Evolutionary conservation across 2,113 vertebrate species (phyloP).

Genomic region (Eptesicus fuscus): DNA sequence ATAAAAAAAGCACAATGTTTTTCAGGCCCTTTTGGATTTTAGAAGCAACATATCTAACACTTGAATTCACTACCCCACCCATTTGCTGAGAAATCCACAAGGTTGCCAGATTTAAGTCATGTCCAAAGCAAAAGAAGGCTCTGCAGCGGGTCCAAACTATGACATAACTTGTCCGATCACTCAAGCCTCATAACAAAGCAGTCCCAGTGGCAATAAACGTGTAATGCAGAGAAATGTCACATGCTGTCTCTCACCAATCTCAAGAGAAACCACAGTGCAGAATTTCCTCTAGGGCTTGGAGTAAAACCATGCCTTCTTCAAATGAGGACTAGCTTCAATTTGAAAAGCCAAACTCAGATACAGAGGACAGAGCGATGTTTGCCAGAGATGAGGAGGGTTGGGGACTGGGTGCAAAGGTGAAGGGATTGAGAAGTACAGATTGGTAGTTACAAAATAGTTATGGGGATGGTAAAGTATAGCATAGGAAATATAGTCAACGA

Average conservation of each 20-base stretch:
- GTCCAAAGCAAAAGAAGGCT: not conserved
- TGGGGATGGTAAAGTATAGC: not conserved
- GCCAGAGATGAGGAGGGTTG: not conserved
- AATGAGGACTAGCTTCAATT: not conserved
- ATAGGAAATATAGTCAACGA: not conserved
- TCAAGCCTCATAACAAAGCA: not conserved
- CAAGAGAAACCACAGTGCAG: not conserved
- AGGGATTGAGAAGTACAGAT: not conserved
- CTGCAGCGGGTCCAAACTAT: not conserved
- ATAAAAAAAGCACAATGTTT: not conserved
- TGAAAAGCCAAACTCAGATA: not conserved
- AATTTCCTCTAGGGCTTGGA: not conserved
- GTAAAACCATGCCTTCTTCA: not conserved
- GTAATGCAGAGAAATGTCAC: too few relatives aligned
- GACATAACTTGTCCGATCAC: not conserved
- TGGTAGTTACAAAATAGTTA: not conserved
- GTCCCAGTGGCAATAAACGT: too few relatives aligned
- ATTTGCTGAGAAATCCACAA: not conserved
- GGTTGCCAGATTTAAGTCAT: not conserved
- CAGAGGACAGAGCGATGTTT: not conserved
- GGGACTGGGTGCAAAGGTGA: not conserved
- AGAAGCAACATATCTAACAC: not conserved
- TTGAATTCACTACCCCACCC: not conserved
- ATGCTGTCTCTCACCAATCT: too few relatives aligned
- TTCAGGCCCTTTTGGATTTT: not conserved